These are phyloP conservation scores for Lanius collurio DNA, from an alignment of 2,113 vertebrate species.

Conservation along the genomic window DNA sequence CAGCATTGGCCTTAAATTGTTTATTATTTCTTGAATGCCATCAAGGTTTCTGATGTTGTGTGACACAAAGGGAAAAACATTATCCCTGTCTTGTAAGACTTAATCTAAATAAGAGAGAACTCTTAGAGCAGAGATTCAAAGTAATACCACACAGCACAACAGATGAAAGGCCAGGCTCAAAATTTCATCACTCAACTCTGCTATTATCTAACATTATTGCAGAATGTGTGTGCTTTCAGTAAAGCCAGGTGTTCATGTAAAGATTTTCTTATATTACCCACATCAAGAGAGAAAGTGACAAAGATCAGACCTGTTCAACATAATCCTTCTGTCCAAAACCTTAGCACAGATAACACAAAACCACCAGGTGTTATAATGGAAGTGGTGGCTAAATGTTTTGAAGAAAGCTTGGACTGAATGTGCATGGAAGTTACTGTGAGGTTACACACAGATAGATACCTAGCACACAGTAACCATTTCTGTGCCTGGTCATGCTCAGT, in stretches of 20 bases:
- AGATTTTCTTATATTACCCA: neutral
- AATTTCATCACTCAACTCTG: slow-evolving; percentile 11
- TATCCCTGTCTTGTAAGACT: neutral
- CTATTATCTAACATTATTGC: neutral
- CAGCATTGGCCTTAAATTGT: neutral
- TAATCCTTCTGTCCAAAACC: neutral
- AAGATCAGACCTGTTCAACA: neutral
- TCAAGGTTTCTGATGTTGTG: neutral
- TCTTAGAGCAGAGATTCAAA: neutral
- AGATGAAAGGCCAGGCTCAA: neutral
- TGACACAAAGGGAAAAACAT: neutral
- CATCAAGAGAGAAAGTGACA: neutral
- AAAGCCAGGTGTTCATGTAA: neutral
- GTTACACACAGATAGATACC: neutral
- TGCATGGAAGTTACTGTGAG: neutral
- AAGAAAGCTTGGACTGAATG: neutral
- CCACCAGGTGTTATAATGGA: neutral
- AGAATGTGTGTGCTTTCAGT: slow-evolving; percentile 5
- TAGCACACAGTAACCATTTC: neutral
- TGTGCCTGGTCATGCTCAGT: neutral
- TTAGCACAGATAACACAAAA: neutral
- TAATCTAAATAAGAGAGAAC: neutral
- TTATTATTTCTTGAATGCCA: slow-evolving; percentile 16
- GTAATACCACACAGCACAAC: neutral
- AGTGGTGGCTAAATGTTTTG: neutral